A percentile compares a stretch with the other conserved stretches of the same genome.
phyloP scores from a whole-genome alignment of 2,797 vertebrate species.

The Chlorospingus flavigularis region DNA sequence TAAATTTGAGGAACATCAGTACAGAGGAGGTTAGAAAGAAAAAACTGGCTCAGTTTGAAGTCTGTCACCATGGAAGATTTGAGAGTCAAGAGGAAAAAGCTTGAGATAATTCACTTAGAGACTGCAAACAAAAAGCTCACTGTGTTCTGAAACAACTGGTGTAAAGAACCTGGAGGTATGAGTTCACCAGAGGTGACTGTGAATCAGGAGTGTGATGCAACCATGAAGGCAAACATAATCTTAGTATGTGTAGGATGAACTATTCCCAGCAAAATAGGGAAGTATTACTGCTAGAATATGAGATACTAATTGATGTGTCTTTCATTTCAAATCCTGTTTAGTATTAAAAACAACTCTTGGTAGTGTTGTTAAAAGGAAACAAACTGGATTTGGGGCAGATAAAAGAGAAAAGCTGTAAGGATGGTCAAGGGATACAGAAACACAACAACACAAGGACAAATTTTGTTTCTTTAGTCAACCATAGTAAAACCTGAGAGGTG shows the following conservation, averaged over 20 bases:
- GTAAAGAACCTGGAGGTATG: neutral
- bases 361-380: neutral
- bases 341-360: neutral
- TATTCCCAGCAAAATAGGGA: neutral
- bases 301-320: neutral
- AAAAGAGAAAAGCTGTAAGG: neutral
- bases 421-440: neutral
- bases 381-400: neutral
- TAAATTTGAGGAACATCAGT: neutral
- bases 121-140: neutral
- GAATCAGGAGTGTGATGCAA: slow-evolving; percentile 8
- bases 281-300: neutral
- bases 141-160: neutral
- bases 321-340: neutral
- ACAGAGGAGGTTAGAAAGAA: neutral
- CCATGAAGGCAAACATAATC: neutral
- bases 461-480: neutral
- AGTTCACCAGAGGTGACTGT: neutral
- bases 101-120: neutral
- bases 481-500: neutral
- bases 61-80: neutral
- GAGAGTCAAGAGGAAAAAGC: neutral
- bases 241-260: neutral
- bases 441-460: neutral
- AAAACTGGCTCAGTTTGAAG: neutral